These are phyloP conservation scores for Dissostichus mawsoni DNA, from an alignment of 2,113 vertebrate species.

Conservation along the genomic window DNA sequence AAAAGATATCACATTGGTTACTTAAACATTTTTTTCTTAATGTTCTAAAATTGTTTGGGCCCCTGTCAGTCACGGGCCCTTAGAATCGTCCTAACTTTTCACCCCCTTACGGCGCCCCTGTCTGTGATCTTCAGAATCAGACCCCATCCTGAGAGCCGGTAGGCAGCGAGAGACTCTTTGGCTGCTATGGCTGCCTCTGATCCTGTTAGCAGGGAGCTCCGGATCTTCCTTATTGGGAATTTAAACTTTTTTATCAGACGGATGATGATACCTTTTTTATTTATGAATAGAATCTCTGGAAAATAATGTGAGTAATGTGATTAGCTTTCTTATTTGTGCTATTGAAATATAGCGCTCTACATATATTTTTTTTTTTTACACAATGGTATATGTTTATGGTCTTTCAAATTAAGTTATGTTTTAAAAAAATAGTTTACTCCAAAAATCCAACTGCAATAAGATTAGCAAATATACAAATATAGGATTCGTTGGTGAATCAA, in stretches of 20 bases:
- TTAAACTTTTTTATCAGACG: not conserved
- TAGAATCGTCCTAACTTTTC: too few relatives aligned
- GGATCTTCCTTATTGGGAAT: not conserved
- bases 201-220: not conserved
- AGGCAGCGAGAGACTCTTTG: not conserved
- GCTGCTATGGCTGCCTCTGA: not conserved
- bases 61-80: too few relatives aligned
- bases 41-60: too few relatives aligned
- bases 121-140: constrained; percentile 21
- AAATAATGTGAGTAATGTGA: not conserved
- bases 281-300: not conserved
- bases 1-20: too few relatives aligned
- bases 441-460: too few relatives aligned
- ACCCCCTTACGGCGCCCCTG: too few relatives aligned
- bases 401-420: not conserved
- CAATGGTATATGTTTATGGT: not conserved
- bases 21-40: too few relatives aligned
- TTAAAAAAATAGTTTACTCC: too few relatives aligned
- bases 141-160: not conserved
- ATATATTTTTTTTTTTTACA: not conserved
- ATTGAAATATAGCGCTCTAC: not conserved
- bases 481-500: not conserved
- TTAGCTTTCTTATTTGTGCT: not conserved
- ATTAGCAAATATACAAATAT: too few relatives aligned
- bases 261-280: not conserved